These are phyloP conservation scores for Geotrupes spiniger DNA, from an alignment of 2,888 invertebrate genomes.

Conservation along the genomic window DNA sequence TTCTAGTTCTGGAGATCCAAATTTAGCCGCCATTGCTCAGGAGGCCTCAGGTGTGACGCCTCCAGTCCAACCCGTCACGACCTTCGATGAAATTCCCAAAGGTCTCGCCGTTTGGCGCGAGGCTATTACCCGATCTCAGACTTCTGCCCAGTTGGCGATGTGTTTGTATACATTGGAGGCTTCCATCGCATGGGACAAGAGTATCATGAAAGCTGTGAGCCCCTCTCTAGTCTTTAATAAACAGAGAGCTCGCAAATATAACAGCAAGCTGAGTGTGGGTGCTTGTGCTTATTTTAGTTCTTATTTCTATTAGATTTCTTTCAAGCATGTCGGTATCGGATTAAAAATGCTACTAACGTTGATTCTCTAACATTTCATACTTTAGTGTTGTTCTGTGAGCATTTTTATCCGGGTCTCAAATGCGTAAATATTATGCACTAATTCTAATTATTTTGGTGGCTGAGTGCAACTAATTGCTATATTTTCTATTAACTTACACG, in stretches of 20 bases:
- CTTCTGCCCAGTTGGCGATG: constrained; percentile 88
- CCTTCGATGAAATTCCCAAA: constrained; percentile 62
- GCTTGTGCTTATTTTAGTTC: constrained; percentile 47
- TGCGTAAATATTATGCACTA: constrained; percentile 16
- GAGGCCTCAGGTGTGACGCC: constrained; percentile 38
- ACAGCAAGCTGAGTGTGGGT: constrained; percentile 53
- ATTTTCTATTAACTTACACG: constrained; percentile 5
- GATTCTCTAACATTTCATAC: background rate
- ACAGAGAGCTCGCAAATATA: constrained; percentile 53
- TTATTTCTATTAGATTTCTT: constrained; percentile 26
- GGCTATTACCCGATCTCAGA: constrained; percentile 78
- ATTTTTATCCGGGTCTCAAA: constrained; percentile 1
- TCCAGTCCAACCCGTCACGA: constrained; percentile 31
- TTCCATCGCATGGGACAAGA: constrained; percentile 97
- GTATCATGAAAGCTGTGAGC: constrained; percentile 98
- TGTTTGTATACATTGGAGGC: constrained; percentile 86
- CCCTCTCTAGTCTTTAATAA: constrained; percentile 47
- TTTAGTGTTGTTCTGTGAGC: background rate
- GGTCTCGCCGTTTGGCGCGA: constrained; percentile 87
- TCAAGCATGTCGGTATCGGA: constrained; percentile 15
- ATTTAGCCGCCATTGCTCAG: constrained; percentile 58
- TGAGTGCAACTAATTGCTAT: constrained; percentile 21
- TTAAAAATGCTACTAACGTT: background rate
- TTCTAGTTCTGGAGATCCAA: constrained; percentile 60
- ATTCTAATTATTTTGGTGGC: constrained; percentile 21